Evolutionary conservation across 1,140 invertebrate genomes (phyloP).

Genomic region (Zaprionus nigranus): DNA sequence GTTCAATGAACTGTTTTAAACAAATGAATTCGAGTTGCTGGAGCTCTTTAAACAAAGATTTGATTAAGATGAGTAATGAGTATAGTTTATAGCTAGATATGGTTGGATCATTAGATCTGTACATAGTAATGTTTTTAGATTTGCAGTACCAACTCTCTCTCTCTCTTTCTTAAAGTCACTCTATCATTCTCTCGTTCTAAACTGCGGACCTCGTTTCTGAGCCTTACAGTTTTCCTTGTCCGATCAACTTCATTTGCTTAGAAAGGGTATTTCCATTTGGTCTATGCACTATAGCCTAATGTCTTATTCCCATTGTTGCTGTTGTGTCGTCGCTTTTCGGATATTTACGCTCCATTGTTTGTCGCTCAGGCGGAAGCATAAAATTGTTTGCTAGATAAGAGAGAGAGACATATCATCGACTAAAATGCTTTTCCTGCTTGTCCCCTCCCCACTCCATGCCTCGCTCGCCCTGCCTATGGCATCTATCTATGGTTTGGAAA

Average conservation of each 20-base stretch:
- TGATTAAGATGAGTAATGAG: no score
- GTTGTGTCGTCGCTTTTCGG: slow-evolving; percentile 71
- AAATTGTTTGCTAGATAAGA: slow-evolving; percentile 81
- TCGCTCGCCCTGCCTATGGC: slow-evolving; percentile 8
- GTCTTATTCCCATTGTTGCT: slow-evolving; percentile 57
- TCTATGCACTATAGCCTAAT: not conserved
- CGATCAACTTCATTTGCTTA: not conserved
- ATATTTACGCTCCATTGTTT: slow-evolving; percentile 83
- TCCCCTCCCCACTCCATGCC: not conserved
- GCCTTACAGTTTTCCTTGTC: not conserved
- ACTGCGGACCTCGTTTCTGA: not conserved
- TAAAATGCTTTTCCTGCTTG: slow-evolving; percentile 66
- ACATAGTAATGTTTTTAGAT: no score
- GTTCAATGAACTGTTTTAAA: not conserved
- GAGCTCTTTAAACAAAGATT: not conserved
- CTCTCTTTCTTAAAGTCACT: not conserved
- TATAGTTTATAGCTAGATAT: no score
- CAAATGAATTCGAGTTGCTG: not conserved
- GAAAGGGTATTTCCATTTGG: slow-evolving; percentile 5
- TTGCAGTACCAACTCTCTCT: not conserved
- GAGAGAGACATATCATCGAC: slow-evolving; percentile 70
- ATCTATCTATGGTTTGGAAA: slow-evolving; percentile 11
- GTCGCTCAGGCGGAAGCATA: slow-evolving; percentile 82
- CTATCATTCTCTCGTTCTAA: not conserved
- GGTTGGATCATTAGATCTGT: no score